Percentiles rank a stretch among this genome's conserved stretches.
Conservation (phyloP, 2,888 invertebrate genomes). For the Perdita meconis region DNA sequence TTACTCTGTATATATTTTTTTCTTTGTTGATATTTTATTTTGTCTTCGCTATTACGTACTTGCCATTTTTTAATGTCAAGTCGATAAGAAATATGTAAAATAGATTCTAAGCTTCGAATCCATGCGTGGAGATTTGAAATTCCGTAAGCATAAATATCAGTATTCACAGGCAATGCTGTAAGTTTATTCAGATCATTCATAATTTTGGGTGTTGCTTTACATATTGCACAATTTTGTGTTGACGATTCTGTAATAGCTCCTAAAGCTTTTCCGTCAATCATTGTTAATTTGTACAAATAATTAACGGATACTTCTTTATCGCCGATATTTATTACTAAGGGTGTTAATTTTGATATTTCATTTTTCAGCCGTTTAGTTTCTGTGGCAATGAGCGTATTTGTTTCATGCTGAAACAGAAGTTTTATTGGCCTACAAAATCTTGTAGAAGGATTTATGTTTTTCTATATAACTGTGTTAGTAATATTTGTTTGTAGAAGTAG, state of each 20-base stretch:
- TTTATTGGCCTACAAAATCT: constrained; percentile 9
- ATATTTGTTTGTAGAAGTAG: constrained; percentile 10
- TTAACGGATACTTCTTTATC: neutral
- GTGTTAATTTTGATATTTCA: neutral
- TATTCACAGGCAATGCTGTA: neutral
- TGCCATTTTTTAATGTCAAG: neutral
- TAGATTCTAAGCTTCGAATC: constrained; percentile 4
- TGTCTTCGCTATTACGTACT: neutral
- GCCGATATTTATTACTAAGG: neutral
- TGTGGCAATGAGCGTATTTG: neutral
- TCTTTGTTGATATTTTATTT: neutral
- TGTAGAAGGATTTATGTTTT: neutral
- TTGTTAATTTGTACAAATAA: constrained; percentile 7
- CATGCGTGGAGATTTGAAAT: neutral
- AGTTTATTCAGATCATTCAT: constrained; percentile 1
- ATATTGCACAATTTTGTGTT: constrained; percentile 1
- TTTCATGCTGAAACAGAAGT: constrained; percentile 7
- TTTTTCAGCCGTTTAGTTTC: constrained; percentile 15
- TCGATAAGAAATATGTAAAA: neutral
- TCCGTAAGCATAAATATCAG: constrained; percentile 3
- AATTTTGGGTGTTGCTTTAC: constrained; percentile 6
- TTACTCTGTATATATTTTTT: constrained; percentile 54
- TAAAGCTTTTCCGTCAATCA: constrained; percentile 10
- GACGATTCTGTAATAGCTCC: neutral
- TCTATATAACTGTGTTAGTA: neutral